These are phyloP conservation scores for Apostichopus leukothele DNA, from an alignment of 53 echinoderm and acorn worm genomes.

Conservation along the genomic window DNA sequence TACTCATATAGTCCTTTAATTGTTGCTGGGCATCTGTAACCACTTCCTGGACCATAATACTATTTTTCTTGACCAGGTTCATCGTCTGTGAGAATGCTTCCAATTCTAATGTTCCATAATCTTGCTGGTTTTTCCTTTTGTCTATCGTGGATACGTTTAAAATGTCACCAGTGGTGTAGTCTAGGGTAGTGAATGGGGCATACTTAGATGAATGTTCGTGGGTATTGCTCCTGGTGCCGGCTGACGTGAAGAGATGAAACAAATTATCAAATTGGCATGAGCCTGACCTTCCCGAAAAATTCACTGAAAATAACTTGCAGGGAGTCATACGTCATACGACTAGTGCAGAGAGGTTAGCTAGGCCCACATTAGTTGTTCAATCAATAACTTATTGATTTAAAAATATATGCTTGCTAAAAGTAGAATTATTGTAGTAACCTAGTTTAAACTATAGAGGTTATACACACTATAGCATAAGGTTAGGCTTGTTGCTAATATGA, in stretches of 20 bases:
- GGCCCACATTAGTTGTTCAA: too few relatives aligned
- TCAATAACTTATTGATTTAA: too few relatives aligned
- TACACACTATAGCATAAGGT: too few relatives aligned
- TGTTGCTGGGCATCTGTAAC: conserved; percentile 2
- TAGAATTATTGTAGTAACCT: too few relatives aligned
- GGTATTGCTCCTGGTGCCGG: background rate
- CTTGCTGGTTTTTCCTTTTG: background rate
- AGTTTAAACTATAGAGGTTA: too few relatives aligned
- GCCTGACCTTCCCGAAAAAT: background rate
- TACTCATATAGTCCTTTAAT: background rate
- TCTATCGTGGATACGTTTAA: background rate
- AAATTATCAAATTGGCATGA: background rate
- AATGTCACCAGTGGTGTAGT: background rate
- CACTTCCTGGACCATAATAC: background rate
- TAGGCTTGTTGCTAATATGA: too few relatives aligned
- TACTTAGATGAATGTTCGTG: background rate
- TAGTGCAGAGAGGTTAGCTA: too few relatives aligned
- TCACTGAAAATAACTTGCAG: too few relatives aligned
- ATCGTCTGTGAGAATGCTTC: background rate
- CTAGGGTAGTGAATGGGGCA: background rate
- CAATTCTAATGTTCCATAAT: background rate
- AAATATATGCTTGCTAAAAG: too few relatives aligned
- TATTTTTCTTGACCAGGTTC: background rate
- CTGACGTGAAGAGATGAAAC: background rate
- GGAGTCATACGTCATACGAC: too few relatives aligned